These are phyloP conservation scores for Tachuris rubrigastra DNA, from an alignment of 2,113 vertebrate species.

Conservation along the genomic window DNA sequence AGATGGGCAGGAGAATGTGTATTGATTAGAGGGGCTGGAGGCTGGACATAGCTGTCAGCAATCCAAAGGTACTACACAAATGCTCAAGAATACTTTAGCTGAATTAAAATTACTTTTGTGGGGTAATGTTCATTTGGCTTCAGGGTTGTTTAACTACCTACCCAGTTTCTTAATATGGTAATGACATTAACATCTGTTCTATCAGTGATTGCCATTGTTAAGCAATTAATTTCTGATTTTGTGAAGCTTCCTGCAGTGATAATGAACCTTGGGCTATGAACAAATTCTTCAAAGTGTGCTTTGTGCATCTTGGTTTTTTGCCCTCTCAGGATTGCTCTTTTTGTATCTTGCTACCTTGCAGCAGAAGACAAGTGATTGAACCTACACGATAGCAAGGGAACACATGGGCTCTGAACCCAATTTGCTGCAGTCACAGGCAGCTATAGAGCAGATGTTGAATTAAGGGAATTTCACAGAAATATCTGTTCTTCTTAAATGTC, in stretches of 20 bases:
- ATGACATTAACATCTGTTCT: neutral
- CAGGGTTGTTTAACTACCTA: neutral
- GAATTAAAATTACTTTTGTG: neutral
- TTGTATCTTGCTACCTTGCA: neutral
- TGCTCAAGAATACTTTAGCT: neutral
- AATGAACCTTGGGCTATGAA: neutral
- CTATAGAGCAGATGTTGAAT: neutral
- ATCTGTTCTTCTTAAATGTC: rapidly evolving
- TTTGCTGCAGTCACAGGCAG: neutral
- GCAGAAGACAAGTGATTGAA: neutral
- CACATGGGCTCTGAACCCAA: neutral
- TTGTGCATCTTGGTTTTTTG: neutral
- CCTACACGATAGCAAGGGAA: neutral
- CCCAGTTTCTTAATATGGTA: neutral
- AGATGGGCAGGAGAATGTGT: neutral
- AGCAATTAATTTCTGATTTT: constrained; percentile 24
- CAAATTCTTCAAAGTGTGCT: neutral
- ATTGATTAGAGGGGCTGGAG: neutral
- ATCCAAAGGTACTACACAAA: neutral
- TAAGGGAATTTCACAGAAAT: neutral
- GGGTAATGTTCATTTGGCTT: neutral
- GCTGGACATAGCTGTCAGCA: neutral
- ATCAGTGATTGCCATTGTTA: neutral
- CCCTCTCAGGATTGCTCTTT: neutral
- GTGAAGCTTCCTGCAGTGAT: neutral